Percentiles rank a stretch among this genome's conserved stretches.
These are phyloP conservation scores for Pelusios castaneus DNA, from an alignment of 2,113 vertebrate genomes.

Conservation along the genomic window DNA sequence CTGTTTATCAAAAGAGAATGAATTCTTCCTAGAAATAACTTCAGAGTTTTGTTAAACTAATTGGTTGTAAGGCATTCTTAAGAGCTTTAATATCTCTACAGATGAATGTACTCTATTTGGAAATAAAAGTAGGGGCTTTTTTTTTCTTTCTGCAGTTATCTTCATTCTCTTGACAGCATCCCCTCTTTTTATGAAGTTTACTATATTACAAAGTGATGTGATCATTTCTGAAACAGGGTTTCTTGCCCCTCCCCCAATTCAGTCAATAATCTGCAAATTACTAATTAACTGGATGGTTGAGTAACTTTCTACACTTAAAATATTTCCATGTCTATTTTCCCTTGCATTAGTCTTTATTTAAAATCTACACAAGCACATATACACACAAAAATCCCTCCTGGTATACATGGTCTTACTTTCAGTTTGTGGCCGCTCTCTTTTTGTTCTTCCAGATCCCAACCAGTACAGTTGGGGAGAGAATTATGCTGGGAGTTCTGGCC, in stretches of 20 bases:
- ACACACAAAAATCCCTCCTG: not conserved
- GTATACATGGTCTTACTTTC: conserved; percentile 52
- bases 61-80: not conserved
- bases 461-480: conserved; percentile 99
- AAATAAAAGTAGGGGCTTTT: not conserved
- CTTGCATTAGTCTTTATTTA: not conserved
- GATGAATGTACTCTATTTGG: not conserved
- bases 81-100: not conserved
- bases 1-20: not conserved
- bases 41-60: not conserved
- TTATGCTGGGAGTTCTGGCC: conserved; percentile 95
- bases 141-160: no score
- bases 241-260: not conserved
- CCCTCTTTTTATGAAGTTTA: not conserved
- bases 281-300: not conserved
- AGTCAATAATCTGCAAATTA: not conserved
- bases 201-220: not conserved
- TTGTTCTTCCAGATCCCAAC: conserved; percentile 87
- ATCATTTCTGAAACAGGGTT: not conserved
- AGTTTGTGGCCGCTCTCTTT: conserved; percentile 53
- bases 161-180: no score
- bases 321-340: not conserved
- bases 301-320: not conserved
- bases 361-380: not conserved
- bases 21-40: not conserved